Base-by-base conservation (phyloP, 2,113 vertebrate species). In the Zosterops hypoxanthus region DNA sequence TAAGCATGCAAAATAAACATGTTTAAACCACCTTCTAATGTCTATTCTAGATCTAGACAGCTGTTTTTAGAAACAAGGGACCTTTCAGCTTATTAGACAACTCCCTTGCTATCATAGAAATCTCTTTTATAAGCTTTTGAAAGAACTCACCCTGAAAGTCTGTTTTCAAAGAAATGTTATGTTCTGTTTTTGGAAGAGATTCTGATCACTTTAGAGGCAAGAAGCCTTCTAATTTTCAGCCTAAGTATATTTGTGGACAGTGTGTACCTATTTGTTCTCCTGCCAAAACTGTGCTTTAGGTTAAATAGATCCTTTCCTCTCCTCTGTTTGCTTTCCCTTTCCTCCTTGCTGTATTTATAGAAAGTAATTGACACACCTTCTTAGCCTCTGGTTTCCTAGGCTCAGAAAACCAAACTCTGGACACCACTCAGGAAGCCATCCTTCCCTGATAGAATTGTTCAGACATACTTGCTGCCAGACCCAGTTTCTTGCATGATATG, bases 281-380 rank as follows among this genome's bases (percentile, higher is more conserved):
- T 80, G 86, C 76, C 76, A 94, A 7, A 2, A 3, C 31, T 25
- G 8, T 92, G 41, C 86, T 95, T 77, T 94, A 86, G 50, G 82
- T 90, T 90, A 95, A 95, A 95, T 25, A 36, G 50, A 90, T 88
- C 66, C 82, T 94, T 88, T 95, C 63, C 91, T 94, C 70, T 87
- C 56, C 34, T 65, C 60, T 82, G 29, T 92, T 94, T 94, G 36
- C 88, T 61, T 86, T 46, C 17, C 23, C 36, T 47, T 92, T 80
- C 71, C 82, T 93, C 41, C 63, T 55, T 88, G 71, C 71, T 80
- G 19, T 72, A 90, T 95, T 92, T 95, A 86, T 57, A 76, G 82
- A 86, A 88, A 86, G 71, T 59, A 88, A 47, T 75, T 82, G 60
- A 60, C 46, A 86, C 71, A 88, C 42, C 18, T 66, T 78, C 72